These are phyloP conservation scores for Melanaphis sacchari DNA, from an alignment of 1,140 invertebrate genomes.

Conservation along the genomic window DNA sequence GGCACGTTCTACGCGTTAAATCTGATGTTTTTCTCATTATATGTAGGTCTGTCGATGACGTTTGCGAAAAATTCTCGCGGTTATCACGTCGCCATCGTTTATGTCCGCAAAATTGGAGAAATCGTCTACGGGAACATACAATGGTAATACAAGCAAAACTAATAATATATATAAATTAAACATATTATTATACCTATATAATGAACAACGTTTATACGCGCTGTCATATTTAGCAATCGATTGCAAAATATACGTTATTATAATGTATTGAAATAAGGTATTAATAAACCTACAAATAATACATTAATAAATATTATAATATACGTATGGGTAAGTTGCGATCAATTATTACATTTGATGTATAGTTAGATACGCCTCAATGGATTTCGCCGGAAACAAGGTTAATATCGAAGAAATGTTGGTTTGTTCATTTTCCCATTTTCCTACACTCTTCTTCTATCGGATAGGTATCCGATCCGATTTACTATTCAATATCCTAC, in stretches of 20 bases:
- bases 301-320: not conserved
- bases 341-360: not conserved
- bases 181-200: not conserved
- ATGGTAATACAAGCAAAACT: not conserved
- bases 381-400: not conserved
- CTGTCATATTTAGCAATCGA: not conserved
- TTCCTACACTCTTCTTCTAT: not conserved
- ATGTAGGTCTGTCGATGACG: conserved; percentile 20
- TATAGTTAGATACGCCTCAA: not conserved
- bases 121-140: not conserved
- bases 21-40: not conserved
- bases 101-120: conserved; percentile 31
- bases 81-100: not conserved
- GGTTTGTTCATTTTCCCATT: not conserved
- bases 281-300: not conserved
- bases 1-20: not conserved
- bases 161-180: not conserved
- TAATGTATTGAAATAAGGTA: not conserved
- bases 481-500: not conserved
- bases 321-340: not conserved
- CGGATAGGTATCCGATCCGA: not conserved
- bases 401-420: not conserved
- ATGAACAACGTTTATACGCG: not conserved
- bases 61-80: conserved; percentile 9
- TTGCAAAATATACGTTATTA: not conserved